phyloP scores from a whole-genome alignment of 1,140 invertebrate genomes.

The Caenorhabditis tropicalis region DNA sequence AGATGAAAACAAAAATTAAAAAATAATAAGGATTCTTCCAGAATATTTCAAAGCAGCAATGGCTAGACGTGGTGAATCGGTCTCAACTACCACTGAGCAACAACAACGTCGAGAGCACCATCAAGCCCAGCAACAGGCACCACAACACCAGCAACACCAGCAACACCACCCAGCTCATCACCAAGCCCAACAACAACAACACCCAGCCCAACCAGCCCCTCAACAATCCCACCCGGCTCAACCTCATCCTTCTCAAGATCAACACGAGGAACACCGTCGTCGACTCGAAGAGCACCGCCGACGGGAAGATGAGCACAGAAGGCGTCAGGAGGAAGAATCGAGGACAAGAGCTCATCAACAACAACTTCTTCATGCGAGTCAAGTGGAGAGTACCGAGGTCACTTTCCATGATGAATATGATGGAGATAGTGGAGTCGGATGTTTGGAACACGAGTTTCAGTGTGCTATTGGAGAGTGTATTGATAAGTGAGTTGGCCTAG shows the following conservation, averaged over 20 bases:
- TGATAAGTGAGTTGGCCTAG: slow-evolving; percentile 21
- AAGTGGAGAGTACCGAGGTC: slow-evolving; percentile 47
- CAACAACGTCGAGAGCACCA: not conserved
- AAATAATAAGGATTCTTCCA: too few relatives aligned
- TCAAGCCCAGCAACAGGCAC: not conserved
- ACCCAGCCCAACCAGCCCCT: not conserved
- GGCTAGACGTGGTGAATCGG: slow-evolving; percentile 22
- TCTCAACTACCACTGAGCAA: not conserved
- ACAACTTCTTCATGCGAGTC: not conserved
- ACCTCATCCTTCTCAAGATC: not conserved
- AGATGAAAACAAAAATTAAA: too few relatives aligned
- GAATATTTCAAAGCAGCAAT: slow-evolving; percentile 61
- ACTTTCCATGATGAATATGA: slow-evolving; percentile 56
- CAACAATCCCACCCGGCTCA: not conserved
- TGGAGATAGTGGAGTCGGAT: slow-evolving; percentile 62
- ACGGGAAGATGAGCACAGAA: slow-evolving; percentile 48
- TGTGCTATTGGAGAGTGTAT: slow-evolving; percentile 73
- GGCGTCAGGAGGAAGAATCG: slow-evolving; percentile 51
- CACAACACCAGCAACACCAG: not conserved
- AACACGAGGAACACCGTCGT: not conserved
- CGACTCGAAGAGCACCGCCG: slow-evolving; percentile 35
- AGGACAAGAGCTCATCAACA: slow-evolving; percentile 18
- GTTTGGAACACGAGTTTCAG: slow-evolving; percentile 72
- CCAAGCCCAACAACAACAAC: not conserved
- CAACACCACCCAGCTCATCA: slow-evolving; percentile 9